Evolutionary conservation across 2,113 vertebrate genomes (phyloP).

Genomic region (Trematomus loennbergii): DNA sequence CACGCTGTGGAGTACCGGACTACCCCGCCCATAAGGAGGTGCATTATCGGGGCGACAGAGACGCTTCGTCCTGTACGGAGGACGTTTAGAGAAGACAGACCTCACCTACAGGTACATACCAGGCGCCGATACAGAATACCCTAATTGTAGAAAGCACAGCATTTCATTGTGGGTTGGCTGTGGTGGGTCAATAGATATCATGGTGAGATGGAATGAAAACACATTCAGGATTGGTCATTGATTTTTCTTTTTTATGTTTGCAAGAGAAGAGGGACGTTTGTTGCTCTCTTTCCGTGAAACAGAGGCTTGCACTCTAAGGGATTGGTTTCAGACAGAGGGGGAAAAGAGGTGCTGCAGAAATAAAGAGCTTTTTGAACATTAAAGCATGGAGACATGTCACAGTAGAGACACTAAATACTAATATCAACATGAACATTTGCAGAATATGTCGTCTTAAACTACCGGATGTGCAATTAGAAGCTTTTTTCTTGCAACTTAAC

Average conservation of each 20-base stretch:
- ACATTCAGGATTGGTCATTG: not conserved
- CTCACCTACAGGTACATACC: constrained; percentile 91
- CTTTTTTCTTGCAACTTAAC: not conserved
- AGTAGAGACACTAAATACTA: no score
- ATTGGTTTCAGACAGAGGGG: no score
- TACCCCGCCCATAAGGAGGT: constrained; percentile 54
- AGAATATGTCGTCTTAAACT: not conserved
- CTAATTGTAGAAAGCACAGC: not conserved
- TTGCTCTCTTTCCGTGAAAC: not conserved
- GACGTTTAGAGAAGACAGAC: constrained; percentile 89
- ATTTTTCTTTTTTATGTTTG: not conserved
- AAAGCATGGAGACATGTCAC: no score
- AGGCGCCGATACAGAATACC: not conserved
- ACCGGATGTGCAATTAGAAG: not conserved
- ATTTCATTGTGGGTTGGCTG: not conserved
- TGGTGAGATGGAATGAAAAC: not conserved
- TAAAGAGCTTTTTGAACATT: no score
- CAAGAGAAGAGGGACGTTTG: not conserved
- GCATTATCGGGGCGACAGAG: constrained; percentile 78
- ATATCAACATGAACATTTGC: no score
- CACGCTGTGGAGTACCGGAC: constrained; percentile 91
- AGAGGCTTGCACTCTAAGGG: not conserved
- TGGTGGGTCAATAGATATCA: not conserved
- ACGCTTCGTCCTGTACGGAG: constrained; percentile 89
- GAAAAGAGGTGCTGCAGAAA: no score